Percentiles rank a stretch among this genome's conserved stretches.
phyloP scores from a whole-genome alignment of 2,888 invertebrate species.

The Portevinia maculata region DNA sequence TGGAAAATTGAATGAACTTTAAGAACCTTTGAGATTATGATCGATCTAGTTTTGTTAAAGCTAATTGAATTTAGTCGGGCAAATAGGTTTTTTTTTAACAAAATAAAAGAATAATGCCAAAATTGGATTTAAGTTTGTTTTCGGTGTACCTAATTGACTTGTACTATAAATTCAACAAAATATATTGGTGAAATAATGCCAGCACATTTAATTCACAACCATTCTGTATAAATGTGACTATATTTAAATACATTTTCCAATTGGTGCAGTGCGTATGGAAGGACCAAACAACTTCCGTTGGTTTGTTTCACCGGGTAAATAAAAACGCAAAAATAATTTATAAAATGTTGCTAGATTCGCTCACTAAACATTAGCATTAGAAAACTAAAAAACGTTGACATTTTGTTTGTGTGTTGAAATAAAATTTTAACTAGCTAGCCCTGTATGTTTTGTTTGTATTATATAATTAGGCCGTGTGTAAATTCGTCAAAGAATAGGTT shows the following conservation, averaged over 20 bases:
- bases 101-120: too few relatives aligned
- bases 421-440: constrained; percentile 32
- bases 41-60: too few relatives aligned
- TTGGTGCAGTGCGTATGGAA: constrained; percentile 79
- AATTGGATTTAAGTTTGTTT: constrained; percentile 1
- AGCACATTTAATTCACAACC: constrained; percentile 38
- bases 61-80: too few relatives aligned
- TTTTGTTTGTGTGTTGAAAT: constrained; percentile 41
- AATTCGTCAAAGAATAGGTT: too few relatives aligned
- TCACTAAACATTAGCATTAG: constrained; percentile 13
- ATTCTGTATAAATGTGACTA: constrained; percentile 33
- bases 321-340: constrained; percentile 43
- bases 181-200: constrained; percentile 32
- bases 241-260: constrained; percentile 58
- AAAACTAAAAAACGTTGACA: constrained; percentile 50
- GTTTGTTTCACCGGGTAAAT: constrained; percentile 82
- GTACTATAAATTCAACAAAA: not conserved
- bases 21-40: too few relatives aligned
- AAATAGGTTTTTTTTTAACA: too few relatives aligned
- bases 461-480: not conserved
- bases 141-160: not conserved
- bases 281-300: constrained; percentile 80
- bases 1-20: too few relatives aligned
- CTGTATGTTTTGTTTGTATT: constrained; percentile 30
- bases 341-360: constrained; percentile 40